Base-by-base conservation (phyloP, 2,888 invertebrate genomes). In the Lithophane socia region DNA sequence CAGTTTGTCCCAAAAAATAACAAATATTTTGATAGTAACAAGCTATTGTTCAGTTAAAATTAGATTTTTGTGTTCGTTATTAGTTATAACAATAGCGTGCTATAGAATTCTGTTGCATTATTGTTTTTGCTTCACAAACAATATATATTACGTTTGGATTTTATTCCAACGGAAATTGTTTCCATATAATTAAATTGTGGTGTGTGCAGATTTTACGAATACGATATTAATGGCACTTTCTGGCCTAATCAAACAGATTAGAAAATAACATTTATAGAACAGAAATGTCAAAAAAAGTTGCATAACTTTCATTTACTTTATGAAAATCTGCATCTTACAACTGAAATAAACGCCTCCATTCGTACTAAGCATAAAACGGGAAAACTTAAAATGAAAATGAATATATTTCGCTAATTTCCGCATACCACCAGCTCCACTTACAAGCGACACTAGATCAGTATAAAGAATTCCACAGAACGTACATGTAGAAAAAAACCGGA, bases 401-500 rank as follows among this genome's bases (percentile, higher is more conserved):
- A 63, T 70, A 76, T 67, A 73, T 65, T 67, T 42, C 47, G 37
- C 54, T 70, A 37, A 49, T 73, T 72, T 42, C 65, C 69, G 42
- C 37, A 18, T 13, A 60, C 44, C 24, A 61, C 60, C 21, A 63
- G 65, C 44, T 63, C 44, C 29, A 64, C 73, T 75, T 76, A 65
- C 73, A 79, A 84, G 64, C 82, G 74, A 64, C 77, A 73, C 74
- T 80, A 74, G 75, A 78, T 80, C 81, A 78, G 56, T 61, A 54
- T 79, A 81, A 83, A 86, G 85, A 80, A 82, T 75, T 52, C 76
- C 71, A n/a, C 73, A 64, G 47, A 77, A 71, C 74, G 82, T 74
- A 52, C 63, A 68, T 73, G 69, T 83, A 69, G 13, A 79, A 77
- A 79, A 78, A 77, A 84, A 86, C 81, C 77, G 87, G 84, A 86